These are phyloP conservation scores for Xenopus tropicalis DNA, from an alignment of 2,113 vertebrate species.

Conservation along the genomic window DNA sequence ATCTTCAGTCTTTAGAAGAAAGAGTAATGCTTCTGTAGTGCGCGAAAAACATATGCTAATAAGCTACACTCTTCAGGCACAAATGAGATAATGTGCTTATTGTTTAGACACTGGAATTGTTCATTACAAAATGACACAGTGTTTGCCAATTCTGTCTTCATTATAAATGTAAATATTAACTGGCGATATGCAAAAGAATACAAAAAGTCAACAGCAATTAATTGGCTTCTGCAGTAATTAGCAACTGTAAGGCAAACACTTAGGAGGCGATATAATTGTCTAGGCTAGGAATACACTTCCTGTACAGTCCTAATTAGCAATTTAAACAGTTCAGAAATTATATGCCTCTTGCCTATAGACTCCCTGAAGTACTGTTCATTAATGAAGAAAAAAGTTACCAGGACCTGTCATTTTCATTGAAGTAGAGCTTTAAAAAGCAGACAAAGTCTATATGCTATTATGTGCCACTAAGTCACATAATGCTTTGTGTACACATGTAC, in stretches of 20 bases:
- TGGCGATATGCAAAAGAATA: conserved; percentile 82
- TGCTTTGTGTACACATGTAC: too few species aligned
- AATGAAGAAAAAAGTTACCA: conserved; percentile 74
- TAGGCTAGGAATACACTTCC: conserved; percentile 84
- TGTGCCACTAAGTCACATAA: too few species aligned
- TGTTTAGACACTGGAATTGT: conserved; percentile 86
- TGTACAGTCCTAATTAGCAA: conserved; percentile 88
- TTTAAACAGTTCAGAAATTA: conserved; percentile 89
- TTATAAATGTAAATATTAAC: conserved; percentile 92
- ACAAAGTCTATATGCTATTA: too few species aligned
- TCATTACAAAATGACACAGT: conserved; percentile 87
- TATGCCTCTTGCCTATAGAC: conserved; percentile 86
- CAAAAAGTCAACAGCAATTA: conserved; percentile 90
- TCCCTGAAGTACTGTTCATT: conserved; percentile 88
- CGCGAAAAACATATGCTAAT: conserved; percentile 80
- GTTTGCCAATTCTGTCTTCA: conserved; percentile 90
- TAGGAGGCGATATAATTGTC: conserved; percentile 79
- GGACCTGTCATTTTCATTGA: conserved; percentile 84
- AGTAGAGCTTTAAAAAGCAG: too few species aligned
- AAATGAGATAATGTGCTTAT: conserved; percentile 82
- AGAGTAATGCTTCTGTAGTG: conserved; percentile 64
- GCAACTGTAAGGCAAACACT: conserved; percentile 87
- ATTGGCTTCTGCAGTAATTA: conserved; percentile 87
- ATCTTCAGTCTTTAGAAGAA: conserved; percentile 68
- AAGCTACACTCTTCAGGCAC: conserved; percentile 74